phyloP scores from a whole-genome alignment of 1,140 invertebrate species.

The Drosophila murphyi region DNA sequence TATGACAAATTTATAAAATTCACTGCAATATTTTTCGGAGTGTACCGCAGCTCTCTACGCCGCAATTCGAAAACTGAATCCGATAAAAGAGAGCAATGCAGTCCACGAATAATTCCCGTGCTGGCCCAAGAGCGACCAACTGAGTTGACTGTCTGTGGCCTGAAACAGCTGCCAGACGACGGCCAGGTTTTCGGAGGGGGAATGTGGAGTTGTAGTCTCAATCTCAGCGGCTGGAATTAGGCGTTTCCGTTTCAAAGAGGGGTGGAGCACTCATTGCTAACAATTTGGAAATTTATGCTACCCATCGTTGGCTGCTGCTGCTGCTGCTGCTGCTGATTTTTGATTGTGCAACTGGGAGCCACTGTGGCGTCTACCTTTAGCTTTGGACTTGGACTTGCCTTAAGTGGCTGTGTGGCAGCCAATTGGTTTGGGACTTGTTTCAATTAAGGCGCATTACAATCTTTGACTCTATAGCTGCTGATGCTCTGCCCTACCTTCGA shows the following conservation, averaged over 20 bases:
- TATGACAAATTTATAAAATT: too few relatives aligned
- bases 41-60: too few relatives aligned
- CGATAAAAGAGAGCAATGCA: conserved; percentile 62
- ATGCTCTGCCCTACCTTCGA: conserved; percentile 53
- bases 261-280: conserved; percentile 33
- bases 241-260: conserved; percentile 74
- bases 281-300: conserved; percentile 82
- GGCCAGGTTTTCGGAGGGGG: not conserved
- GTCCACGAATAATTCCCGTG: conserved; percentile 28
- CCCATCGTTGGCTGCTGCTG: conserved; percentile 35
- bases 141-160: conserved; percentile 43
- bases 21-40: too few relatives aligned
- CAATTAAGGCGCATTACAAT: conserved; percentile 83
- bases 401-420: conserved; percentile 69
- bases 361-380: conserved; percentile 55
- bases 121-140: conserved; percentile 3
- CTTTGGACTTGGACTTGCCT: conserved; percentile 41
- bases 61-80: conserved; percentile 41
- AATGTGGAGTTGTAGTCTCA: conserved; percentile 40
- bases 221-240: conserved; percentile 77
- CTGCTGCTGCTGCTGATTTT: conserved; percentile 60
- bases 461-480: conserved; percentile 7
- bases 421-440: conserved; percentile 83
- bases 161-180: conserved; percentile 72
- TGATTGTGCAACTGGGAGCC: conserved; percentile 81